Base-by-base conservation (phyloP, 1,140 invertebrate genomes). In the Drosophila persimilis region DNA sequence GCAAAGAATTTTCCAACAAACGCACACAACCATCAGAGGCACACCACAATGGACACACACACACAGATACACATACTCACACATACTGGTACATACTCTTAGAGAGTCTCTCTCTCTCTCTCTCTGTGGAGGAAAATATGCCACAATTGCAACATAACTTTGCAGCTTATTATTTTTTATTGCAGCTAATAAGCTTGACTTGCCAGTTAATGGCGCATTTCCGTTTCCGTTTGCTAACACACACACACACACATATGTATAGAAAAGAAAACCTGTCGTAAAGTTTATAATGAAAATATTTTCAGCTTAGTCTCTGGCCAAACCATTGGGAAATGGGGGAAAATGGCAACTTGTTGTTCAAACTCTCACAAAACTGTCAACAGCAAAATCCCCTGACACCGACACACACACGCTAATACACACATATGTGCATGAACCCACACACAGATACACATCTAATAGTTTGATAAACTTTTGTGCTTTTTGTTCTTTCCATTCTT, bases 91-190 rank as follows among this genome's bases (percentile, higher is more conserved):
- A 45, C 20, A 55, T 43, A 20, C 15, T 41, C 29, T 0, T 31
- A 35, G 9, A 22, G 22, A 11, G 13, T n/a, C 4, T 20, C 44
- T 55, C 22, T 15, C 47, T 45, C 31, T 53, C 43, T 56, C 29
- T 26, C 47, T 50, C 24, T 43, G 48, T 46, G 50, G 44, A 55
- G 43, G 58, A 66, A 79, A 80, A 58, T 81, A 78, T 88, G 74
- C 74, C 78, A 88, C 70, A 88, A 78, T 78, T 88, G 83, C 74
- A 81, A 88, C 83, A 86, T 86, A 88, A 86, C 78, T 86, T 81
- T 88, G 78, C 70, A 83, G 81, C 83, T 86, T 86, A 83, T 86
- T 86, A 86, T 86, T 88, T 86, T 86, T 86, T 86, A 88, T 86
- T 88, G 81, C 71, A 72, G 71, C 78, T 88, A 88, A 86, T 88